Conservation (phyloP, 2,113 vertebrate species). For the Bolborhynchus lineola region DNA sequence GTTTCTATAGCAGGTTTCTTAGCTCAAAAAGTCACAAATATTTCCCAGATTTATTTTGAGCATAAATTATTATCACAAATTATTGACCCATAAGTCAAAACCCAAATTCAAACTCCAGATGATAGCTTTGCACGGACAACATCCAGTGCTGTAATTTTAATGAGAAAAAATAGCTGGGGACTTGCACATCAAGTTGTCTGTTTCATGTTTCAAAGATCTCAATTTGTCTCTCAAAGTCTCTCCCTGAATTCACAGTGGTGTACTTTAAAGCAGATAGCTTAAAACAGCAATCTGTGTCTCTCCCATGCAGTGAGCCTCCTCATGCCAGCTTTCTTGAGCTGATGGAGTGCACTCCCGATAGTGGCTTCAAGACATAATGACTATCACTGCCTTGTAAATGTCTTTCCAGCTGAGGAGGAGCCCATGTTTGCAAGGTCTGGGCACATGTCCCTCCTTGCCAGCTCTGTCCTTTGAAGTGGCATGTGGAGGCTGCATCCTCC, state of each 20-base stretch:
- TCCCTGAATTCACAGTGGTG: not conserved
- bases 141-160: not conserved
- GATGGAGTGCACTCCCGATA: rapidly evolving
- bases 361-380: not conserved
- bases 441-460: not conserved
- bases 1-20: not conserved
- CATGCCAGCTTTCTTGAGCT: not conserved
- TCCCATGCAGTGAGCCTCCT: not conserved
- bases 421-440: not conserved
- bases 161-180: not conserved
- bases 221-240: not conserved
- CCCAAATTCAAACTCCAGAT: not conserved
- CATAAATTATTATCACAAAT: not conserved
- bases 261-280: not conserved
- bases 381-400: not conserved
- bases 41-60: not conserved
- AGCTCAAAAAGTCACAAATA: not conserved
- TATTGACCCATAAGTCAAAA: not conserved
- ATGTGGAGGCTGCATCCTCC: not conserved
- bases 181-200: not conserved
- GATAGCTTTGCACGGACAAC: not conserved
- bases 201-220: not conserved
- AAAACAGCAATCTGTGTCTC: not conserved
- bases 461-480: not conserved
- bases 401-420: not conserved